Conservation (phyloP, 2,797 vertebrate species). For the Intellagama lesueurii region DNA sequence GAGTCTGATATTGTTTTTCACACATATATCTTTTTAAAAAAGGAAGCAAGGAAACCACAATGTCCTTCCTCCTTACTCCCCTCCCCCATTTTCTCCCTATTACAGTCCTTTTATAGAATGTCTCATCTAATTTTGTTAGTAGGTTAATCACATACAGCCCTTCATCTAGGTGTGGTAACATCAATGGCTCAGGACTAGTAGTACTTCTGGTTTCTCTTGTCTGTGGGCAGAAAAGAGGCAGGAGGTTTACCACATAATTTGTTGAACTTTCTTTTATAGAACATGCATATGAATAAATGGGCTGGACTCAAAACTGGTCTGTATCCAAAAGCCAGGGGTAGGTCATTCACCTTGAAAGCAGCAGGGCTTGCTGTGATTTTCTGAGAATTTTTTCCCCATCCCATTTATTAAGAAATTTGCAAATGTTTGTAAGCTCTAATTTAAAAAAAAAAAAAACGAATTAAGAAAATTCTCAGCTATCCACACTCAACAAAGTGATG, state of each 20-base stretch:
- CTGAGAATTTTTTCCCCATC: background rate
- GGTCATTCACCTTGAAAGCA: background rate
- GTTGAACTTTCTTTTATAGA: background rate
- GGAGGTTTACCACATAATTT: background rate
- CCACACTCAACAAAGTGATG: background rate
- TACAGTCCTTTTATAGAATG: slow-evolving; percentile 16
- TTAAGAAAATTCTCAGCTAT: background rate
- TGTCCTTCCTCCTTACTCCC: slow-evolving; percentile 36
- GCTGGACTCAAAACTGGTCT: background rate
- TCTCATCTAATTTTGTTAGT: slow-evolving; percentile 5
- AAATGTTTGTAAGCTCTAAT: background rate
- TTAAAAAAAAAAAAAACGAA: background rate
- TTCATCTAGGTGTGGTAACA: background rate
- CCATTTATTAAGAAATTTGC: background rate
- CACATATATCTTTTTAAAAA: slow-evolving; percentile 12
- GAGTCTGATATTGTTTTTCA: slow-evolving; percentile 58
- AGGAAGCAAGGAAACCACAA: slow-evolving; percentile 3
- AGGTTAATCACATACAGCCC: background rate
- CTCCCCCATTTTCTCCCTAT: slow-evolving; percentile 48
- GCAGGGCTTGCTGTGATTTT: background rate
- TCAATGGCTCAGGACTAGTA: background rate
- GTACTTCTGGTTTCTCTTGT: background rate
- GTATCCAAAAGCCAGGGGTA: background rate
- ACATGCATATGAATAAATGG: background rate
- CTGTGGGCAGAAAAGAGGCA: background rate